Base-by-base conservation (phyloP, 2,797 vertebrate genomes). In the Phrynocephalus guinanensis region DNA sequence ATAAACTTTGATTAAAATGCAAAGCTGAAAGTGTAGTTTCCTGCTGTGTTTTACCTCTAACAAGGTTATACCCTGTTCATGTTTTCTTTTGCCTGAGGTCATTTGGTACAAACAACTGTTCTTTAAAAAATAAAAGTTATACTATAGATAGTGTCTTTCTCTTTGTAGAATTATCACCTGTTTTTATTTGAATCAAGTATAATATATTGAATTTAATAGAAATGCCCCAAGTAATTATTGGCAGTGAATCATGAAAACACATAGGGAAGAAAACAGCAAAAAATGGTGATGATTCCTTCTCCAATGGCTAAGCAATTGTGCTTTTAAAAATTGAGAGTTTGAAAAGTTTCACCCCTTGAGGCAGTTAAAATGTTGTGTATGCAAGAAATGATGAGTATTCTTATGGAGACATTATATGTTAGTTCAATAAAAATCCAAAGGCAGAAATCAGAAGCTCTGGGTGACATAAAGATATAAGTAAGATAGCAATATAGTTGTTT, bases 401-500 rank as follows among this genome's bases (percentile, higher is more conserved):
- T 76, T 79, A 82, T 78, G 79, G 50, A 90, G 7, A 90, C 82
- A 88, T 93, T 91, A 63, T 83, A 38, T 84, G 90, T 91, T 79
- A 93, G 76, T 93, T 90, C 89, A 90, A 66, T 70, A 87, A 84
- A 86, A 91, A 88, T 93, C 81, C 92, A 90, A 95, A 92, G 50
- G 28, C 48, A 90, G 87, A 93, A 93, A 70, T 86, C 82, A 87
- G 85, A 86, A 93, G 86, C 79, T 92, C 68, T 87, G 70, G 67
- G 86, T 88, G 87, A n/a, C 79, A 92, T 89, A 95, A 80, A 94
- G 93, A 93, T 92, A 94, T 94, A 90, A n/a, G 86, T 94, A 94
- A 73, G 92, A 93, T 91, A 92, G 94, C 92, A 94, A 92, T 92
- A 72, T 88, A 94, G 89, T 92, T 92, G 33, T 93, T 94, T 95